Conservation (phyloP, 2,113 vertebrate species). For the Phylloscopus trochilus region DNA sequence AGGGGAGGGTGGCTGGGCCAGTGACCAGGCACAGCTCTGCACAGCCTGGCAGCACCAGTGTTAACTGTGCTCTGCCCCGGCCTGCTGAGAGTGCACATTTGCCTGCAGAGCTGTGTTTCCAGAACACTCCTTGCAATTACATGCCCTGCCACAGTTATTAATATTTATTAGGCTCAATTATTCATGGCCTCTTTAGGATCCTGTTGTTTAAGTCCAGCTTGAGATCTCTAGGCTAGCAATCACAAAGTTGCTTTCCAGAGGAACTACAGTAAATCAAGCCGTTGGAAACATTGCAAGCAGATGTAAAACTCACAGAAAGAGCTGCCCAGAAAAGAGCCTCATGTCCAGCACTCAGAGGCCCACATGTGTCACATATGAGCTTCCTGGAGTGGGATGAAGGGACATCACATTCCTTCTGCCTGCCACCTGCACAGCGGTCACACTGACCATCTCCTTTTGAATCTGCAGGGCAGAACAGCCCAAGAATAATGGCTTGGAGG, state of each 20-base stretch:
- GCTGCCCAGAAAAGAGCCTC: background rate
- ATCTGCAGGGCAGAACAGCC: background rate
- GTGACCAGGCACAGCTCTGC: background rate
- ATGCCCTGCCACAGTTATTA: conserved; percentile 55
- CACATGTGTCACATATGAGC: background rate
- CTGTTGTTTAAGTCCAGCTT: conserved; percentile 62
- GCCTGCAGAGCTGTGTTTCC: conserved; percentile 45
- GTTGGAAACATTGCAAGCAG: conserved; percentile 12
- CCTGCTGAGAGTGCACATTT: background rate
- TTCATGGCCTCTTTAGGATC: conserved; percentile 62
- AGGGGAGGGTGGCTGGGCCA: background rate
- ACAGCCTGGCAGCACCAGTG: background rate
- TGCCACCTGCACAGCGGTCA: background rate
- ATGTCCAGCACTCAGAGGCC: background rate
- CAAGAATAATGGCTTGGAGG: background rate
- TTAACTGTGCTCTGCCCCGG: background rate
- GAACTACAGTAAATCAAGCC: conserved; percentile 51
- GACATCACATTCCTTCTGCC: background rate
- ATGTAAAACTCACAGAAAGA: background rate
- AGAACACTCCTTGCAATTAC: conserved; percentile 61
- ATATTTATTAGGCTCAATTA: conserved; percentile 69
- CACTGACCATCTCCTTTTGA: background rate
- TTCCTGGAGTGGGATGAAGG: background rate
- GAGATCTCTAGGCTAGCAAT: conserved; percentile 55
- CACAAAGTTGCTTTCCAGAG: conserved; percentile 54